Conservation (phyloP, 1,140 invertebrate species). For the Meteorus sp. region DNA sequence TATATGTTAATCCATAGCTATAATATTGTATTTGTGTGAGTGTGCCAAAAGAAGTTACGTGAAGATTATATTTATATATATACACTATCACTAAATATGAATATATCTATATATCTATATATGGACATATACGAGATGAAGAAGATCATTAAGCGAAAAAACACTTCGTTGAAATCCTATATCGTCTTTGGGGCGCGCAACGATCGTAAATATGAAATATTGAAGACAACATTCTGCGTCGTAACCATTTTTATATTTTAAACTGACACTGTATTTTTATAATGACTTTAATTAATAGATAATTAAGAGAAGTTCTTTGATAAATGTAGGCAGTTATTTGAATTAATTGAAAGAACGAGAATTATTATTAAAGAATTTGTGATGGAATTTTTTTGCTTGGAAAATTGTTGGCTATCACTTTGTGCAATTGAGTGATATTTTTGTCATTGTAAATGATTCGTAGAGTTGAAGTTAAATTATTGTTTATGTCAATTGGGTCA, state of each 20-base stretch:
- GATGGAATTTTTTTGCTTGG: no score
- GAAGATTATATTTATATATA: no score
- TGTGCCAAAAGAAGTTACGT: constrained; percentile 5
- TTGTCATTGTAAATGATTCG: no score
- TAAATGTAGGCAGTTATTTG: no score
- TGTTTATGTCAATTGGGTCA: no score
- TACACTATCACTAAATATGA: not conserved
- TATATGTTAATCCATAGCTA: constrained; percentile 58
- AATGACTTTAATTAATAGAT: constrained; percentile 1
- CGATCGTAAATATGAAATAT: constrained; percentile 60
- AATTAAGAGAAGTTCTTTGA: not conserved
- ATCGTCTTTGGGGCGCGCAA: constrained; percentile 33
- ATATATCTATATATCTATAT: not conserved
- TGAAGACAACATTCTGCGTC: constrained; percentile 32
- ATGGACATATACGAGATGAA: constrained; percentile 23
- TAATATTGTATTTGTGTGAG: constrained; percentile 45
- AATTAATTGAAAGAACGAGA: no score
- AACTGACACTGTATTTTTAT: no score
- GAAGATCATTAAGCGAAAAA: constrained; percentile 51
- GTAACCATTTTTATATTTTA: no score
- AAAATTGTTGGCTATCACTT: no score
- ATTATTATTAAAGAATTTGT: no score
- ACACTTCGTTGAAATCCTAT: constrained; percentile 17
- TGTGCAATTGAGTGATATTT: no score
- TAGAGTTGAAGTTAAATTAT: no score